A percentile compares a stretch with the other conserved stretches of the same genome.
These are phyloP conservation scores for Isaurus tuberculatus DNA, from an alignment of 92 coral and sea anemone species.

Conservation along the genomic window DNA sequence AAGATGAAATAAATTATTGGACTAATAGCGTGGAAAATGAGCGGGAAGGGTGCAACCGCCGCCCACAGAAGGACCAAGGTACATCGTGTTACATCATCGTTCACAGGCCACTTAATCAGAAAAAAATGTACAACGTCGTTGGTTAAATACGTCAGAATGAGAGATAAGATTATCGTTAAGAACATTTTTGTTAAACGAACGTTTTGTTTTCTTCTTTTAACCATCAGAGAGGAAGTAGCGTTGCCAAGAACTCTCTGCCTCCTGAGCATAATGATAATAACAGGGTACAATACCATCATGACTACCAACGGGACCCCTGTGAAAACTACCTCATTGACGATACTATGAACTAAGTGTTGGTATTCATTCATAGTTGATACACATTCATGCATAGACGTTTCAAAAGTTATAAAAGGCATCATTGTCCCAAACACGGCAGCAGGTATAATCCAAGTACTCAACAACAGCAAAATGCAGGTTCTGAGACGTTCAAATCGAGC, in stretches of 20 bases:
- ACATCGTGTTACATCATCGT: constrained; percentile 1
- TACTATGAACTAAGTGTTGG: constrained; percentile 15
- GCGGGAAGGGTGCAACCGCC: constrained; percentile 24
- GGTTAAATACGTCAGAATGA: constrained; percentile 19
- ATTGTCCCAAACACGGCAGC: constrained; percentile 21
- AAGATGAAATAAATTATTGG: constrained; percentile 27
- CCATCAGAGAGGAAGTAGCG: constrained; percentile 20
- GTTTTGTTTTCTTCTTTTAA: constrained; percentile 41
- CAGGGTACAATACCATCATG: constrained; percentile 23
- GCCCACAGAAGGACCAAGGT: constrained; percentile 27
- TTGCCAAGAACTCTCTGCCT: constrained; percentile 28
- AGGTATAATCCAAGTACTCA: constrained; percentile 16
- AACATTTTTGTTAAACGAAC: constrained; percentile 38
- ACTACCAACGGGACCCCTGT: constrained; percentile 11
- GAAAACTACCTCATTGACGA: constrained; percentile 21
- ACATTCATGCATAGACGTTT: background rate
- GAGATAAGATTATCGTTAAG: background rate
- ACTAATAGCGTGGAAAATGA: constrained; percentile 36
- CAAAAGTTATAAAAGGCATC: constrained; percentile 27
- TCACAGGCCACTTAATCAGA: background rate
- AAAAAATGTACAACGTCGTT: constrained; percentile 32
- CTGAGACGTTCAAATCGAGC: constrained; percentile 16
- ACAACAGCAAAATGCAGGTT: background rate
- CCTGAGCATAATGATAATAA: constrained; percentile 21
- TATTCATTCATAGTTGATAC: constrained; percentile 21